Evolutionary conservation across 2,113 vertebrate genomes (phyloP).

Genomic region (Trinectes maculatus): DNA sequence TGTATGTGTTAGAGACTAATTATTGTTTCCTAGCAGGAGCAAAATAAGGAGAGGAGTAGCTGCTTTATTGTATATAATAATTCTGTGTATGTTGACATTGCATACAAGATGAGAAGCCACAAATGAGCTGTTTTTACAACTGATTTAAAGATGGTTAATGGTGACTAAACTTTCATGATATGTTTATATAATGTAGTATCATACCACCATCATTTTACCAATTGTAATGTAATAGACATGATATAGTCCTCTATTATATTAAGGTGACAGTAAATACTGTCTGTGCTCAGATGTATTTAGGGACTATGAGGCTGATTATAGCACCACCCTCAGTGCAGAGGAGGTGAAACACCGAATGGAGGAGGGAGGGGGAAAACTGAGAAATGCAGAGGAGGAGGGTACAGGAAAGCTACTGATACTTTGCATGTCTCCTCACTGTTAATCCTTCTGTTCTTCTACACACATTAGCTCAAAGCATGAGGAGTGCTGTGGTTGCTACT

Average conservation of each 20-base stretch:
- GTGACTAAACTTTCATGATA: conserved; percentile 1
- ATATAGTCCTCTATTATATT: neutral
- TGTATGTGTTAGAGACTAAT: neutral
- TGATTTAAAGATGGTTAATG: neutral
- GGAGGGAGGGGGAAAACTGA: conserved; percentile 57
- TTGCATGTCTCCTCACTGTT: conserved; percentile 65
- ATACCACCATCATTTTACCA: neutral
- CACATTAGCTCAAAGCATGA: conserved; percentile 28
- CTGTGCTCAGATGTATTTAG: conserved; percentile 77
- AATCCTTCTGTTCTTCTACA: conserved; percentile 8
- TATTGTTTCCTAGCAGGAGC: neutral
- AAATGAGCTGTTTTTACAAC: neutral
- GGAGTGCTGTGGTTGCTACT: neutral
- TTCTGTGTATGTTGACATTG: neutral
- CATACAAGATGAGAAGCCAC: neutral
- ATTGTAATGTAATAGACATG: neutral
- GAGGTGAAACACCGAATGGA: conserved; percentile 64
- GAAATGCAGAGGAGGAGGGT: conserved; percentile 71
- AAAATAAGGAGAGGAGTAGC: neutral
- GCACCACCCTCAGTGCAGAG: conserved; percentile 63
- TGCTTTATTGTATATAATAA: neutral
- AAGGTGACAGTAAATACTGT: conserved; percentile 28
- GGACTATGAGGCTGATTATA: conserved; percentile 79
- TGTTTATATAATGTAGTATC: conserved; percentile 7
- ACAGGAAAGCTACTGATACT: conserved; percentile 67